These are phyloP conservation scores for Neotoma lepida DNA, from an alignment of 2,113 vertebrate species.

Conservation along the genomic window DNA sequence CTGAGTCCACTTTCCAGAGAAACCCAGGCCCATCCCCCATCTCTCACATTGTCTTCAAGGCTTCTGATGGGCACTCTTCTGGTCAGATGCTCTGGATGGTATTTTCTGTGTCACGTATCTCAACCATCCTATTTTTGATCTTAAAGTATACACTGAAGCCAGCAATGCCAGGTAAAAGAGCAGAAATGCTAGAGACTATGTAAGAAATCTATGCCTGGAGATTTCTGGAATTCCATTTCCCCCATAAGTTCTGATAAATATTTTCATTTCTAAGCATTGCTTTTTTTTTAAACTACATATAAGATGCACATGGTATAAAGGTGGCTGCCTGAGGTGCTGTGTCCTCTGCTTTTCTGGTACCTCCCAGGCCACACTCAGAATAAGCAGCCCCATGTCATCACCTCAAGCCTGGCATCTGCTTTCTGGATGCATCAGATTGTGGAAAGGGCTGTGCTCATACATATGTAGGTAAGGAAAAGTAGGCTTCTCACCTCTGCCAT, in stretches of 20 bases:
- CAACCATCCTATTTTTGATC: neutral
- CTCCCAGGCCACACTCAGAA: accelerated
- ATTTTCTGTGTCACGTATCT: neutral
- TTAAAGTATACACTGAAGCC: accelerated
- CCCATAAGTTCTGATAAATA: neutral
- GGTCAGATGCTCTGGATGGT: neutral
- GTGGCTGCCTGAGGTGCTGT: accelerated
- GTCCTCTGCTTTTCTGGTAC: neutral
- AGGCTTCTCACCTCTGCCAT: accelerated
- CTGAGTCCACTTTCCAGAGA: neutral
- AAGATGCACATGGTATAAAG: neutral
- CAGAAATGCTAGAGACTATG: neutral
- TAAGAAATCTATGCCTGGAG: accelerated
- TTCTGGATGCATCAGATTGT: too few species aligned
- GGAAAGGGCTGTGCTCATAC: neutral
- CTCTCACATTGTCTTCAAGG: neutral
- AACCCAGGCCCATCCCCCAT: accelerated
- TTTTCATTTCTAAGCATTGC: neutral
- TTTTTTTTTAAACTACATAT: neutral
- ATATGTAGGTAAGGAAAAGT: neutral
- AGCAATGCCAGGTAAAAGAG: too few species aligned
- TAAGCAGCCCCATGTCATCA: accelerated
- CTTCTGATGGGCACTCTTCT: neutral
- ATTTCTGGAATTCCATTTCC: neutral
- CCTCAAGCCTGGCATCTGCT: neutral